Conservation (phyloP, 2,113 vertebrate species). For the Toxostoma redivivum region DNA sequence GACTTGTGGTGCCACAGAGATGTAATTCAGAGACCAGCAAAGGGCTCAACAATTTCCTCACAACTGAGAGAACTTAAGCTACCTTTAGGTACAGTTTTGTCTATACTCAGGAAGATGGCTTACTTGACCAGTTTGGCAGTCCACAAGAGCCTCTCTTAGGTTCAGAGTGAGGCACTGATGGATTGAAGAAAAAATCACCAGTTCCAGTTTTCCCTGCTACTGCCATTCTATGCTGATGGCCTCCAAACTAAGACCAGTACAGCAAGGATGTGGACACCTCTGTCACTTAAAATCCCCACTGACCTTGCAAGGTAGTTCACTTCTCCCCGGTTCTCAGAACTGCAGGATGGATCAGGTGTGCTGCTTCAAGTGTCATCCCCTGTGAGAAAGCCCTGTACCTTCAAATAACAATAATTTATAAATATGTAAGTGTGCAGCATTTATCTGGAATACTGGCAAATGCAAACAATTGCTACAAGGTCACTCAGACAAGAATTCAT, state of each 20-base stretch:
- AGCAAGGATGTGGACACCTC: background rate
- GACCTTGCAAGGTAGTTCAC: background rate
- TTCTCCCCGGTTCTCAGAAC: background rate
- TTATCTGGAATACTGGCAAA: background rate
- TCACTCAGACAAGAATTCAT: background rate
- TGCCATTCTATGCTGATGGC: background rate
- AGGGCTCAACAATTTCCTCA: background rate
- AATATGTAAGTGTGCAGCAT: background rate
- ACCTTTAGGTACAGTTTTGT: background rate
- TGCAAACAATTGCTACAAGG: background rate
- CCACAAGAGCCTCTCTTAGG: background rate
- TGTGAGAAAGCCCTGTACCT: background rate
- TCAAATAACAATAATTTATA: background rate
- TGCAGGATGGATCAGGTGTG: rapidly evolving
- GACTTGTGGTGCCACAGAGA: background rate
- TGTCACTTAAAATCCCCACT: background rate
- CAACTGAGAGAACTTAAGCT: background rate
- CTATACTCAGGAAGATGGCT: background rate
- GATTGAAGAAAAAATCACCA: background rate
- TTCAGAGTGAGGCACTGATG: background rate
- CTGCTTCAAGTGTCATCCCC: background rate
- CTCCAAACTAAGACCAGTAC: background rate
- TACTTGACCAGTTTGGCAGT: background rate
- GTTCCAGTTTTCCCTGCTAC: background rate
- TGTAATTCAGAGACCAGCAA: background rate